phyloP scores from a whole-genome alignment of 2,797 vertebrate genomes.

The Argentina silus region DNA sequence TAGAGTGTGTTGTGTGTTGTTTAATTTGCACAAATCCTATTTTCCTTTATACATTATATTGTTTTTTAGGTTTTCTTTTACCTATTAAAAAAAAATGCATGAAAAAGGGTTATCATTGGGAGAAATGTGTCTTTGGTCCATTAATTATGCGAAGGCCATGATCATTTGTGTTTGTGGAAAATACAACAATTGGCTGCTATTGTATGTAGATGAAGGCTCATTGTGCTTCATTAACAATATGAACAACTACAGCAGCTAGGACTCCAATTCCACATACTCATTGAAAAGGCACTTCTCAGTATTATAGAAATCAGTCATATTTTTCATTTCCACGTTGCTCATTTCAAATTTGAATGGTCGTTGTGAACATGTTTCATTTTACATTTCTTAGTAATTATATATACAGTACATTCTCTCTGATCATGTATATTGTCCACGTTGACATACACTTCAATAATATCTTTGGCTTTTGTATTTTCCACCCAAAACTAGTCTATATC shows the following conservation, averaged over 20 bases:
- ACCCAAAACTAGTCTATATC: neutral
- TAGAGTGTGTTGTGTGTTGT: neutral
- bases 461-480: neutral
- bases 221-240: neutral
- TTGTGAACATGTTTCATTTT: neutral
- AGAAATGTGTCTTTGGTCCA: neutral
- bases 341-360: neutral
- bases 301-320: neutral
- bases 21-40: neutral
- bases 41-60: neutral
- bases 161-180: slow-evolving; percentile 6
- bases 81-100: neutral
- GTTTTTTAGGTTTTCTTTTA: neutral
- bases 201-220: neutral
- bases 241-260: neutral
- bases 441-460: neutral
- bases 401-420: neutral
- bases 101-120: neutral
- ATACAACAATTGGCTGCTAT: neutral
- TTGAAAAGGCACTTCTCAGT: neutral
- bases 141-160: neutral
- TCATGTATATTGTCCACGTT: neutral
- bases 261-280: neutral
- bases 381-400: neutral
- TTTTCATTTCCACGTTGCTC: neutral